phyloP scores from a whole-genome alignment of 2,888 invertebrate genomes.

The Tenthredo livida region DNA sequence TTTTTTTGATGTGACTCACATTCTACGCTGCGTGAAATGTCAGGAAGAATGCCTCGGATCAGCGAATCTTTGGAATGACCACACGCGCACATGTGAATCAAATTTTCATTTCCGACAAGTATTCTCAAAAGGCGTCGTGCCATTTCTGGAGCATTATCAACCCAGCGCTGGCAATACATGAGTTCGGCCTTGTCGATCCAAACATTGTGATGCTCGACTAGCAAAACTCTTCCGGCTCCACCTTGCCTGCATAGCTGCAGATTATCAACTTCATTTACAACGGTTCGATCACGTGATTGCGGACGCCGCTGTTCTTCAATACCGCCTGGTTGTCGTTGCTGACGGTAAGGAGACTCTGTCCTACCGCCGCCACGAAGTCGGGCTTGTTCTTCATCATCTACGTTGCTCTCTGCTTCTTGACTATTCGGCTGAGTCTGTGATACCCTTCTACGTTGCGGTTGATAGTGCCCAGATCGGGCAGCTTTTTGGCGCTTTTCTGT shows the following conservation, averaged over 20 bases:
- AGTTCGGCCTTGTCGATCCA: constrained; percentile 28
- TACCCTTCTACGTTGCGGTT: neutral
- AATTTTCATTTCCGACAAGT: constrained; percentile 13
- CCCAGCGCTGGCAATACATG: neutral
- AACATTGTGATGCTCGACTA: neutral
- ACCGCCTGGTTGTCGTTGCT: neutral
- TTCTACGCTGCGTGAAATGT: constrained; percentile 19
- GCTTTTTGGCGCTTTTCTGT: too few species aligned
- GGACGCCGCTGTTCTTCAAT: neutral
- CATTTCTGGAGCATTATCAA: constrained; percentile 13
- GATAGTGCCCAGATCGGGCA: too few species aligned
- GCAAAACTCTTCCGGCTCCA: constrained; percentile 25
- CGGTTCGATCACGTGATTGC: neutral
- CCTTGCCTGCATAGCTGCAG: constrained; percentile 27
- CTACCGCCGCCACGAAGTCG: too few species aligned
- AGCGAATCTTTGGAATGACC: neutral
- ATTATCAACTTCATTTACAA: neutral
- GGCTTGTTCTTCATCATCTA: too few species aligned
- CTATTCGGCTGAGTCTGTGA: too few species aligned
- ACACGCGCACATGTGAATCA: neutral
- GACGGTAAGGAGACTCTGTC: neutral
- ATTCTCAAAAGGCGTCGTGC: constrained; percentile 10
- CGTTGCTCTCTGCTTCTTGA: too few species aligned
- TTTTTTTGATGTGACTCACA: neutral
- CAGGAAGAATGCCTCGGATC: neutral